Conservation (phyloP, 2,888 invertebrate species). For the Orchesellides sinensis region DNA sequence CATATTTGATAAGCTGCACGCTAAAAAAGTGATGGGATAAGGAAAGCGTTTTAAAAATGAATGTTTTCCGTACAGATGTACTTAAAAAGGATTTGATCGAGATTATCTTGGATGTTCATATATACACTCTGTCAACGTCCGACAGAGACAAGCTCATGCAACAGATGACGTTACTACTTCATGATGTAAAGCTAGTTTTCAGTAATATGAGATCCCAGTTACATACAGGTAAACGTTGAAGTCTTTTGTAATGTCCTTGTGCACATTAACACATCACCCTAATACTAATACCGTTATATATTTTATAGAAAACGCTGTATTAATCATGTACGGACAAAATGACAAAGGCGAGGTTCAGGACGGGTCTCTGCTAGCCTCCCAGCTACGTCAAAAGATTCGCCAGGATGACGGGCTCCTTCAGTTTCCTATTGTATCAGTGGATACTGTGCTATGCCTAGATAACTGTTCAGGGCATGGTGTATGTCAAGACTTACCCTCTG, state of each 20-base stretch:
- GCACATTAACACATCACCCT: not conserved
- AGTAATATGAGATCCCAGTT: conserved; percentile 75
- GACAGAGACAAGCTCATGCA: conserved; percentile 87
- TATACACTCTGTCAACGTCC: conserved; percentile 82
- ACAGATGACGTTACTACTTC: conserved; percentile 87
- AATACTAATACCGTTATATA: not conserved
- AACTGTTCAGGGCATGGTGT: conserved; percentile 93
- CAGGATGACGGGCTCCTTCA: conserved; percentile 85
- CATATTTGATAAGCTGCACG: not conserved
- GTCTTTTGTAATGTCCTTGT: not conserved
- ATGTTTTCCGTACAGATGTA: no score
- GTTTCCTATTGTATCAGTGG: conserved; percentile 86
- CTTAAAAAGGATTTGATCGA: conserved; percentile 87
- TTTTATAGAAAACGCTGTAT: conserved; percentile 67
- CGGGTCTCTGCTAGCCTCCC: conserved; percentile 83
- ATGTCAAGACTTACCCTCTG: conserved; percentile 87
- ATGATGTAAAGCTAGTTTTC: conserved; percentile 82
- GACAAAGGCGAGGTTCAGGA: conserved; percentile 77
- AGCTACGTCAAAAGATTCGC: conserved; percentile 83
- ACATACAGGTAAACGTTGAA: conserved; percentile 68
- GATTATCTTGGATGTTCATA: conserved; percentile 87
- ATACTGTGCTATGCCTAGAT: conserved; percentile 93
- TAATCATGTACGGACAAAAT: conserved; percentile 75
- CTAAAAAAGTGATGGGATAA: not conserved
- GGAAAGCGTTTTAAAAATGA: not conserved